Percentiles rank a stretch among this genome's conserved stretches.
Conservation (phyloP, 2,797 vertebrate species). For the Phoebastria nigripes region DNA sequence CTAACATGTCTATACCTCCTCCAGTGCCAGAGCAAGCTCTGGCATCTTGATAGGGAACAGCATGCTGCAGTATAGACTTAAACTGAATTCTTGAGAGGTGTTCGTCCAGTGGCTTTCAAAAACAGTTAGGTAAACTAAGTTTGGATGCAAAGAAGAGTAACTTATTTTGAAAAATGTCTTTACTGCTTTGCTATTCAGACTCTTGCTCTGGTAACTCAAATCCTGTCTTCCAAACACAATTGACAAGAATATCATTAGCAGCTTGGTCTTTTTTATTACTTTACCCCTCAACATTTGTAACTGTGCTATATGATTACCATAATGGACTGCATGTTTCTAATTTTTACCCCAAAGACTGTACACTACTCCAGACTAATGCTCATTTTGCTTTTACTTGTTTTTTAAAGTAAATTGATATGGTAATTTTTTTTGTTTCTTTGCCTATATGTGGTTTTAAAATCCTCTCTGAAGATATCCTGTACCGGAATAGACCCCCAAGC, state of each 20-base stretch:
- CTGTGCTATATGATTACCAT: not conserved
- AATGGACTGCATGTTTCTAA: not conserved
- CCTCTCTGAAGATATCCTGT: not conserved
- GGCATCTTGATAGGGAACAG: not conserved
- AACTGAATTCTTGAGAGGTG: not conserved
- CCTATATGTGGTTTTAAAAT: not conserved
- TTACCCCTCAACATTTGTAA: not conserved
- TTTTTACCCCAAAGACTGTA: not conserved
- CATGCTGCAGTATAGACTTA: not conserved
- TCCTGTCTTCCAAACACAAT: not conserved
- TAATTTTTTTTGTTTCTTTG: not conserved
- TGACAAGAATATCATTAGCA: not conserved
- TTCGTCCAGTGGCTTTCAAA: not conserved
- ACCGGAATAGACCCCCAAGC: not conserved
- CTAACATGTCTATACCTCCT: accelerated
- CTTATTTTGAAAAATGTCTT: not conserved
- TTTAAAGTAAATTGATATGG: not conserved
- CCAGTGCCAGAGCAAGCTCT: not conserved
- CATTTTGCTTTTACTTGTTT: not conserved
- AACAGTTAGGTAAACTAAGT: not conserved
- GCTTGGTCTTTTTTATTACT: not conserved
- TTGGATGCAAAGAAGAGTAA: not conserved
- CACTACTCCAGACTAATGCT: not conserved
- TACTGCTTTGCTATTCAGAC: not conserved
- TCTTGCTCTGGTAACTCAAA: not conserved